Evolutionary conservation across 2,797 vertebrate genomes (phyloP).

Genomic region (Sebastes dallii): DNA sequence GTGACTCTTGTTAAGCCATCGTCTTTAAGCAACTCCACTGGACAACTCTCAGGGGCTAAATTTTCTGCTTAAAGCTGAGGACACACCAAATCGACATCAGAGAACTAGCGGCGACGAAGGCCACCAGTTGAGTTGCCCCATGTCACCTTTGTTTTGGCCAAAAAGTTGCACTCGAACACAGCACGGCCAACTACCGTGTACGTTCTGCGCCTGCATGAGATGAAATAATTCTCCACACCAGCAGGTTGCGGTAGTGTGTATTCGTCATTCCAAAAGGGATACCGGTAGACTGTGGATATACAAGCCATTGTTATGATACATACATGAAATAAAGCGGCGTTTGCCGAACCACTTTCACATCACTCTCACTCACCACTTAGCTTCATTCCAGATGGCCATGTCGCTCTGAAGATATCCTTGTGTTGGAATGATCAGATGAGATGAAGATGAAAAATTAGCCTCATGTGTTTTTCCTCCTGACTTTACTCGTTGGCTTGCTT

Average conservation of each 20-base stretch:
- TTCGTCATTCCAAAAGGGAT: no score
- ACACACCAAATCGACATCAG: not conserved
- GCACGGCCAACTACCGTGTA: accelerated
- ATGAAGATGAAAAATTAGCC: not conserved
- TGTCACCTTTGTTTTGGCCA: not conserved
- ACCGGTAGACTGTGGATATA: no score
- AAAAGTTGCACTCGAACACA: not conserved
- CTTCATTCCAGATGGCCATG: no score
- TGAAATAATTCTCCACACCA: not conserved
- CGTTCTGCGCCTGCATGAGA: not conserved
- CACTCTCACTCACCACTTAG: no score
- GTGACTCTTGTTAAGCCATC: not conserved
- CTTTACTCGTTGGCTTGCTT: not conserved
- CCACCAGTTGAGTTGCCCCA: accelerated
- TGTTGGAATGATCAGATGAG: not conserved
- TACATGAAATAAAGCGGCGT: no score
- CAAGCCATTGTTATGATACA: no score
- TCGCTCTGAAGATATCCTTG: no score
- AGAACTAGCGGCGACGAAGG: not conserved
- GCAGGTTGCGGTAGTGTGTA: not conserved
- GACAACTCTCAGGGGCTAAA: not conserved
- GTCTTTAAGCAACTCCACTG: not conserved
- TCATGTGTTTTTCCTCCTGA: not conserved
- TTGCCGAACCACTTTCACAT: no score
- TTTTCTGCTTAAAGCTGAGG: not conserved